Conservation (phyloP, 1,140 invertebrate genomes). For the Dufourea novaeangliae region DNA sequence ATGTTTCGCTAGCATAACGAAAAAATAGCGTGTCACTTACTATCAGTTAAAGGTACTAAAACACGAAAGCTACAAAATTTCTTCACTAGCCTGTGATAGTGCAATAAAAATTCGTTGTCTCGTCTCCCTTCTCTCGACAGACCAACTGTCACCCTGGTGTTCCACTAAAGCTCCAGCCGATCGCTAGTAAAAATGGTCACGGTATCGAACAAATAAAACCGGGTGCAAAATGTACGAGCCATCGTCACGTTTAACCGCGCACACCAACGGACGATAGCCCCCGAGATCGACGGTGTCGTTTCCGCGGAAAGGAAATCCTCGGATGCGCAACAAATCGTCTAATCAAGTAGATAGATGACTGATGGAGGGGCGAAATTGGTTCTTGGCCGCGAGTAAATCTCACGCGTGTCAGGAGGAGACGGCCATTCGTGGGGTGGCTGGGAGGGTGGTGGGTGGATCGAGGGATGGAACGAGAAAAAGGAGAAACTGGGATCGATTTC, state of each 20-base stretch:
- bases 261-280: neutral
- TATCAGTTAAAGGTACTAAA: too few species aligned
- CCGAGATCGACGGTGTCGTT: neutral
- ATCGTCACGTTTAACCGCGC: neutral
- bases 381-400: conserved; percentile 64
- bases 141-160: too few species aligned
- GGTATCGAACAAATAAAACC: neutral
- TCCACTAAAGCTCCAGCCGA: too few species aligned
- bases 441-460: too few species aligned
- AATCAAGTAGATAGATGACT: conserved; percentile 67
- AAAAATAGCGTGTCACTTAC: too few species aligned
- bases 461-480: conserved; percentile 6
- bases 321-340: conserved; percentile 61
- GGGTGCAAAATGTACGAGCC: neutral
- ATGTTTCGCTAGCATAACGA: too few species aligned
- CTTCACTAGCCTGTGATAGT: too few species aligned
- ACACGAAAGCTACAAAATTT: too few species aligned
- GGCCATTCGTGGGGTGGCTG: neutral
- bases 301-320: conserved; percentile 14
- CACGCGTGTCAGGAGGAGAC: conserved; percentile 45
- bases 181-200: too few species aligned
- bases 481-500: conserved; percentile 61
- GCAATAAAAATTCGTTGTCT: too few species aligned
- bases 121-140: too few species aligned
- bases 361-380: conserved; percentile 62